Conservation (phyloP, 2,797 vertebrate species). For the Gallirallus australis region DNA sequence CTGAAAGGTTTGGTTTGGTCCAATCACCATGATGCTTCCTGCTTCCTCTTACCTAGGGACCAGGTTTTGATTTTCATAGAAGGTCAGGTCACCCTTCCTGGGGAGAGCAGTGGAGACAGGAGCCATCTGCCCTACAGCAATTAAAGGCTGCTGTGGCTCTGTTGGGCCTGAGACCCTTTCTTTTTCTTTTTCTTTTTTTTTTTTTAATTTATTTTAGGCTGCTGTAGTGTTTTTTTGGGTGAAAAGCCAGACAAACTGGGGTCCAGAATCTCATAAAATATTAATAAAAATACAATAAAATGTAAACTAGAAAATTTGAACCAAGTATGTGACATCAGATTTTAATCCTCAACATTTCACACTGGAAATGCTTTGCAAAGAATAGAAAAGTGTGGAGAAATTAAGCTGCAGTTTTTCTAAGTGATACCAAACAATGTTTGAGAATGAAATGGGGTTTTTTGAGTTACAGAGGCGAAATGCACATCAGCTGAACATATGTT, state of each 20-base stretch:
- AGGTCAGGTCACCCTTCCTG: background rate
- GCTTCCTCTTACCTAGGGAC: background rate
- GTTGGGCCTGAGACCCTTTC: background rate
- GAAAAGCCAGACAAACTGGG: background rate
- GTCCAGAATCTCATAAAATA: background rate
- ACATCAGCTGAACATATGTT: background rate
- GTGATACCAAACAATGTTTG: background rate
- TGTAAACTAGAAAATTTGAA: background rate
- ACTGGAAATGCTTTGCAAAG: constrained; percentile 17
- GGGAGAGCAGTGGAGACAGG: background rate
- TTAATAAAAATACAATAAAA: background rate
- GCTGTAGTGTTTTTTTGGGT: background rate
- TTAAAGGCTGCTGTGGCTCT: background rate
- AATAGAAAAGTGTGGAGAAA: background rate
- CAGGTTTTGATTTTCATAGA: background rate
- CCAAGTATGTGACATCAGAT: background rate
- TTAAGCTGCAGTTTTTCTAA: background rate
- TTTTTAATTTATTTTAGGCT: background rate
- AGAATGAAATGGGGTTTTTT: constrained; percentile 9
- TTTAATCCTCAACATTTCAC: background rate
- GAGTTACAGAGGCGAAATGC: background rate
- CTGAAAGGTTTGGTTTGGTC: rapidly evolving
- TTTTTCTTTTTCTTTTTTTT: background rate
- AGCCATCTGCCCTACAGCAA: background rate
- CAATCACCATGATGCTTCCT: background rate